These are phyloP conservation scores for Hirtodrosophila histrioides DNA, from an alignment of 2,888 invertebrate genomes.

Conservation along the genomic window DNA sequence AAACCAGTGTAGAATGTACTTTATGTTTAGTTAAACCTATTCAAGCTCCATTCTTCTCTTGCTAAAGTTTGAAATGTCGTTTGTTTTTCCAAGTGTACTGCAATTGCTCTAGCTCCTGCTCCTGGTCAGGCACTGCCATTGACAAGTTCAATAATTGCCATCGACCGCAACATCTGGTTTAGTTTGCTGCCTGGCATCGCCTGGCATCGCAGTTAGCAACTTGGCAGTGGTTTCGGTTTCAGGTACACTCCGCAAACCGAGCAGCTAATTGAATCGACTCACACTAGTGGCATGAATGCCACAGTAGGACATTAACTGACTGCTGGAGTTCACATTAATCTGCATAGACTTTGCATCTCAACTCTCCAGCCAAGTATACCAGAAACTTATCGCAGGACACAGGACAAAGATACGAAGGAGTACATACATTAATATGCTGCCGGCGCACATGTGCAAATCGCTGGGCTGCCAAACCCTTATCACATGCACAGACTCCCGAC, in stretches of 20 bases:
- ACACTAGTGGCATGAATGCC: conserved; percentile 1
- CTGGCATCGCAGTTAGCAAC: conserved; percentile 16
- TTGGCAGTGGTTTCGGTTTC: conserved; percentile 37
- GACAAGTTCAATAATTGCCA: conserved; percentile 76
- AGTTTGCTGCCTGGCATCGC: conserved; percentile 28
- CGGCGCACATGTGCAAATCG: conserved; percentile 44
- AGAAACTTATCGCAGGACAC: conserved; percentile 55
- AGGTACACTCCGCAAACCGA: conserved; percentile 31
- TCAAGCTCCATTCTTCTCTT: too few species aligned
- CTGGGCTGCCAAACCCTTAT: conserved; percentile 67
- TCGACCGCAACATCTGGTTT: conserved; percentile 76
- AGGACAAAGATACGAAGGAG: conserved; percentile 10
- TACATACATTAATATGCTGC: conserved; percentile 45
- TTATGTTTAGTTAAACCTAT: too few species aligned
- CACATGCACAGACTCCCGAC: conserved; percentile 34
- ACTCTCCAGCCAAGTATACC: conserved; percentile 10
- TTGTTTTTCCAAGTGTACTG: not conserved
- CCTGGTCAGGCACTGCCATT: conserved; percentile 48
- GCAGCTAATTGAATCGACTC: conserved; percentile 62
- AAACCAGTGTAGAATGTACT: too few species aligned
- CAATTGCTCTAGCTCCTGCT: conserved; percentile 3
- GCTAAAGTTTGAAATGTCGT: too few species aligned
- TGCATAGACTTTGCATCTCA: conserved; percentile 32
- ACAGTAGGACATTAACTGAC: conserved; percentile 48
- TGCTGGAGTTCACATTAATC: conserved; percentile 31